Evolutionary conservation across 2,888 invertebrate genomes (phyloP).

Genomic region (Lampropteryx suffumata): DNA sequence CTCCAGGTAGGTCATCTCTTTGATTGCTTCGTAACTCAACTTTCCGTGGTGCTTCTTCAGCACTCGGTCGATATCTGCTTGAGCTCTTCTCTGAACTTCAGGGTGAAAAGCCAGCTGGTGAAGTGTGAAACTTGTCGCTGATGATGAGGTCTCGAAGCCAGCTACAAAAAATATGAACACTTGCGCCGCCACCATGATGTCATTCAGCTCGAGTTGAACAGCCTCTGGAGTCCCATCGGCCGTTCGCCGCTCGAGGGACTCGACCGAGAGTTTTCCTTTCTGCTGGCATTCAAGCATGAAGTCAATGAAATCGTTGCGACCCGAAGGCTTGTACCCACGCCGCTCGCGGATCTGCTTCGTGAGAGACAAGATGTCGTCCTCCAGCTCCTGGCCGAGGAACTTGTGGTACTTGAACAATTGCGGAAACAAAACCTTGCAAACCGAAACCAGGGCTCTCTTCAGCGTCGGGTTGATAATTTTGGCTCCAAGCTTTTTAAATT

Average conservation of each 20-base stretch:
- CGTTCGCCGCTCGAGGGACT: conserved; percentile 45
- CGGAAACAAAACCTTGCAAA: conserved; percentile 53
- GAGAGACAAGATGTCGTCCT: conserved; percentile 39
- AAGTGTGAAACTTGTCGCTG: conserved; percentile 62
- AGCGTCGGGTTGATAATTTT: conserved; percentile 46
- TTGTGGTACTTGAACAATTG: conserved; percentile 43
- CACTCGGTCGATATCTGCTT: conserved; percentile 53
- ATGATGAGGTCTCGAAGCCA: conserved; percentile 76
- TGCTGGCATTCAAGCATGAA: conserved; percentile 51
- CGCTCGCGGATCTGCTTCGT: conserved; percentile 26
- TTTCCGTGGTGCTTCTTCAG: conserved; percentile 46
- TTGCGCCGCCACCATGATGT: conserved; percentile 52
- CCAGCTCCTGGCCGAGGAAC: conserved; percentile 44
- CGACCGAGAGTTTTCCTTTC: conserved; percentile 45
- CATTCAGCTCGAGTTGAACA: conserved; percentile 49
- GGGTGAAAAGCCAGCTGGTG: conserved; percentile 61
- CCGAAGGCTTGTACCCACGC: conserved; percentile 50
- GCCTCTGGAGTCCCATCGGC: conserved; percentile 45
- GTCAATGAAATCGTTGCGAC: conserved; percentile 57
- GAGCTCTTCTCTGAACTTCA: conserved; percentile 52
- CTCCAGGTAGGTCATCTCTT: conserved; percentile 62
- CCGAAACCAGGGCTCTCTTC: conserved; percentile 31
- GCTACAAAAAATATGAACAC: conserved; percentile 68
- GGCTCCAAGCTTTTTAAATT: conserved; percentile 52
- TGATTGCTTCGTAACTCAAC: conserved; percentile 58